Evolutionary conservation across 2,888 invertebrate species (phyloP), one percentile per base, ranked within the genome.

Genomic region (Catocala nupta): DNA sequence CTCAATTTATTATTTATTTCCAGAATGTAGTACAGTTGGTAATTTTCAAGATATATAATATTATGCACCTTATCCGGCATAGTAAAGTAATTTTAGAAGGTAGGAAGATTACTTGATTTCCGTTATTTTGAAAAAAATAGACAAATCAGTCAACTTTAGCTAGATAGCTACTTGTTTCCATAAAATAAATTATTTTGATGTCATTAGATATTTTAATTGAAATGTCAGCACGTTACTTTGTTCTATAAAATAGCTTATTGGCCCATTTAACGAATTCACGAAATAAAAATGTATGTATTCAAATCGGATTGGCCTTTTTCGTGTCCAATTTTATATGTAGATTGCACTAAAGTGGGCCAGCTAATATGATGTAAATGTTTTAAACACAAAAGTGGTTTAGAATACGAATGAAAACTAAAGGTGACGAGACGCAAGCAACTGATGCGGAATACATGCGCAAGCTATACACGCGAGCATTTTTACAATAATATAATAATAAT

Each of bases 221-320:
- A 69, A 49, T 59, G 53, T 43, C 39, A 65, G 60, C 71, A 63
- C 54, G 54, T 57, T 55, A 59, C 58, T 59, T 70, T 66, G 61
- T 61, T 25, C 25, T 3, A 63, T 64, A 73, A 79, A 70, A 59
- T 68, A 55, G 55, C 54, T 67, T 61, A 55, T 57, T 47, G 47
- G 53, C 65, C 58, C 67, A 63, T 58, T 50, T 60, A 25, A 68
- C 55, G 57, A 73, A 72, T 59, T 62, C 47, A 33, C 45, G 55
- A 56, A 59, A 77, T 70, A 63, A 76, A 79, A 72, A 78, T 72
- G 62, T 76, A 77, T 76, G 66, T 81, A 79, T 80, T 78, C 75
- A 75, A 80, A 81, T 78, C 73, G 66, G 58, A 64, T 75, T 62
- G 68, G 62, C 69, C 59, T 71, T 70, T 64, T 67, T 51, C 44